These are phyloP conservation scores for Halcyon malimbica DNA, from an alignment of 2,113 vertebrate species.

Conservation along the genomic window DNA sequence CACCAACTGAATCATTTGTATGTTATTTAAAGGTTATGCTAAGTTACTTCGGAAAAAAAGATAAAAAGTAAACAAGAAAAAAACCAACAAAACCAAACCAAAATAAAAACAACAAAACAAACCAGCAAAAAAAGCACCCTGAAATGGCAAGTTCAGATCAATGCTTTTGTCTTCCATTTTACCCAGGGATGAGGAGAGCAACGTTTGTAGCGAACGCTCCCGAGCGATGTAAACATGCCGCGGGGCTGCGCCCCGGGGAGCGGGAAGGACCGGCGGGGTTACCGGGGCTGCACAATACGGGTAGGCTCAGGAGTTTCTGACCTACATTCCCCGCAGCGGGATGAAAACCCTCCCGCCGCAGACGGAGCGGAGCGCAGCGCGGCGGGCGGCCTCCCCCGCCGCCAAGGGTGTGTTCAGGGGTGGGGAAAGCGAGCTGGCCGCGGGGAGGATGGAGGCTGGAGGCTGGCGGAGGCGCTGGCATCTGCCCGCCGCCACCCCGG, in stretches of 20 bases:
- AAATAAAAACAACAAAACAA: not conserved
- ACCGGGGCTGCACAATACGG: not conserved
- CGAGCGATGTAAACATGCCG: not conserved
- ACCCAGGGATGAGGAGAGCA: not conserved
- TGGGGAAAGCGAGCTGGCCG: constrained; percentile 11
- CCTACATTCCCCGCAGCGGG: constrained; percentile 33
- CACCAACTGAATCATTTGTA: not conserved
- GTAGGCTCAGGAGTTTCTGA: not conserved
- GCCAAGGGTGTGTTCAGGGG: constrained; percentile 33
- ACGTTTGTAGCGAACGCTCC: not conserved
- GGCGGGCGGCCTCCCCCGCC: not conserved
- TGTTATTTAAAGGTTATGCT: not conserved
- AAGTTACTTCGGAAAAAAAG: not conserved
- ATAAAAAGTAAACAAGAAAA: not conserved
- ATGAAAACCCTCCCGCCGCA: not conserved
- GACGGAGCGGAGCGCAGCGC: not conserved
- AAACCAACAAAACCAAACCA: too few species aligned
- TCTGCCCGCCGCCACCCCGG: constrained; percentile 28
- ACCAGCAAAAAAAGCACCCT: not conserved
- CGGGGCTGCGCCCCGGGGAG: not conserved
- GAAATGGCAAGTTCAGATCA: not conserved
- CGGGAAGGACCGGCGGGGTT: not conserved
- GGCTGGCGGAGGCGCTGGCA: not conserved
- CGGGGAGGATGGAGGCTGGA: not conserved
- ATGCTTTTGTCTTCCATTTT: constrained; percentile 60